These are phyloP conservation scores for Prosapia bicincta DNA, from an alignment of 2,888 invertebrate genomes.

Conservation along the genomic window DNA sequence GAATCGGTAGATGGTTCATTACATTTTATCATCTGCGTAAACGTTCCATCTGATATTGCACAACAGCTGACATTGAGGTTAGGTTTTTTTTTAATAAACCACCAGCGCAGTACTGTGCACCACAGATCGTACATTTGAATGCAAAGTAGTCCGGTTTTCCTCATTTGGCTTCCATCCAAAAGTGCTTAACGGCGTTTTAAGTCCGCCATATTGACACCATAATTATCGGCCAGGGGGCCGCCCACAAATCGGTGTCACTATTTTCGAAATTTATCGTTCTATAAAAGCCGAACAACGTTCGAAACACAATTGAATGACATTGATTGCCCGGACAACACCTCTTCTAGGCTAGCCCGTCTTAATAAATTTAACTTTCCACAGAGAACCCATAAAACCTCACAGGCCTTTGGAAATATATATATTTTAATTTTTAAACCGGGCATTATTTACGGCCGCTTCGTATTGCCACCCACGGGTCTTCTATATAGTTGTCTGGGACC, in stretches of 20 bases:
- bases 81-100: no score
- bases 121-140: no score
- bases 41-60: no score
- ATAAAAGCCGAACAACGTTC: not conserved
- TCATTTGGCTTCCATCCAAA: not conserved
- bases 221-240: not conserved
- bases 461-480: not conserved
- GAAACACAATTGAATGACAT: not conserved
- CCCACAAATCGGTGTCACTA: not conserved
- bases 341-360: not conserved
- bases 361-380: not conserved
- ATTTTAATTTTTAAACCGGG: not conserved
- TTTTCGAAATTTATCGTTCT: not conserved
- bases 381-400: not conserved
- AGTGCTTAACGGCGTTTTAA: no score
- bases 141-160: not conserved
- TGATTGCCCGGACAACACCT: not conserved
- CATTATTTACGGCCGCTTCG: not conserved
- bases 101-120: no score
- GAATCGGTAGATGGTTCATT: no score
- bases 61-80: no score
- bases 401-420: not conserved
- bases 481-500: not conserved
- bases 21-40: no score
- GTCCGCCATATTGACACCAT: not conserved